These are phyloP conservation scores for Parauchenoglanis ngamensis DNA, from an alignment of 2,797 vertebrate genomes.

Conservation along the genomic window DNA sequence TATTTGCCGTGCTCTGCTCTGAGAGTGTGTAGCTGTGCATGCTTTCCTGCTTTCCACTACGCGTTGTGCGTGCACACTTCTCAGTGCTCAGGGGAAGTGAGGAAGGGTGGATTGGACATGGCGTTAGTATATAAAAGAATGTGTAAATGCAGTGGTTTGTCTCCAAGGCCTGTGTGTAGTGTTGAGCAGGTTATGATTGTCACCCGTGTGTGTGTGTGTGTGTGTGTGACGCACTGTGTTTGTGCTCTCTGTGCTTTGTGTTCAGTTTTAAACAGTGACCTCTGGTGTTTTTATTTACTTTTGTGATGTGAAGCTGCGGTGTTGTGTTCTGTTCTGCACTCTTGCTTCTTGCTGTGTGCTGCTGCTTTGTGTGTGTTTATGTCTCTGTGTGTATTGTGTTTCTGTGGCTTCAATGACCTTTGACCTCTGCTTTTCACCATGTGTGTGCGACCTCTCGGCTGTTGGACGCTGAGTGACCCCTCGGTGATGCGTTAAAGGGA, in stretches of 20 bases:
- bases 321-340: conserved; percentile 24
- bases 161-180: neutral
- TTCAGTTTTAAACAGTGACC: conserved; percentile 33
- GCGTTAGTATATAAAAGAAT: neutral
- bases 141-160: neutral
- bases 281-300: conserved; percentile 24
- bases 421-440: conserved; percentile 2
- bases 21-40: neutral
- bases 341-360: conserved; percentile 6
- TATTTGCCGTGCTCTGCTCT: neutral
- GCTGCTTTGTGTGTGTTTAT: conserved; percentile 7
- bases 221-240: neutral
- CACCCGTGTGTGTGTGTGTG: neutral
- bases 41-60: neutral
- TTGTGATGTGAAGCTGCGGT: conserved; percentile 38
- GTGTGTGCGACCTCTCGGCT: neutral
- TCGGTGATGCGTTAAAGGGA: neutral
- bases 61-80: neutral
- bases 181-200: neutral
- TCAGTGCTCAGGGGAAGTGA: neutral
- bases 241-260: conserved; percentile 21
- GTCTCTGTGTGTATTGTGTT: conserved; percentile 9
- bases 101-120: neutral
- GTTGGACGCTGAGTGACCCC: neutral
- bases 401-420: conserved; percentile 26